These are phyloP conservation scores for Campaea margaritaria DNA, from an alignment of 2,888 invertebrate genomes.

Conservation along the genomic window DNA sequence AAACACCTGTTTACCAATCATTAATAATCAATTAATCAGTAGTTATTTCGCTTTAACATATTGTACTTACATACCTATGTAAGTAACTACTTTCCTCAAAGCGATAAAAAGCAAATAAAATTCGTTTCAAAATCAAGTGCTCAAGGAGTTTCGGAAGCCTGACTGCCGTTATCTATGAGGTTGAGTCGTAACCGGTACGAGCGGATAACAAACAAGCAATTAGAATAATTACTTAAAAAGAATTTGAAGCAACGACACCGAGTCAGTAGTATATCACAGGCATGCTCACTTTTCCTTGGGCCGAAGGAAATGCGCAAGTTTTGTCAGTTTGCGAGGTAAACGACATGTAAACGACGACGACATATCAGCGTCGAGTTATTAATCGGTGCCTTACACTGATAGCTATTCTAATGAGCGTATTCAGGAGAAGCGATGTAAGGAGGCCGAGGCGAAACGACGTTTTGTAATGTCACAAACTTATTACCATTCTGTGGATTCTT, in stretches of 20 bases:
- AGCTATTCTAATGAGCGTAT: conserved; percentile 83
- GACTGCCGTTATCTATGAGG: conserved; percentile 63
- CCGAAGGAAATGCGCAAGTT: conserved; percentile 60
- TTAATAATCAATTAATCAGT: no score
- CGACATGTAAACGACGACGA: conserved; percentile 79
- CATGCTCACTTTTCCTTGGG: conserved; percentile 59
- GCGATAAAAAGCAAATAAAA: conserved; percentile 35
- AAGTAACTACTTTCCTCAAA: conserved; percentile 24
- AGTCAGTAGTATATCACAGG: conserved; percentile 32
- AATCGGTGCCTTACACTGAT: conserved; percentile 81
- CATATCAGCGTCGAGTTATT: conserved; percentile 76
- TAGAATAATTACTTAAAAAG: conserved; percentile 67
- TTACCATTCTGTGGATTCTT: conserved; percentile 44
- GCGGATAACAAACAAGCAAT: conserved; percentile 68
- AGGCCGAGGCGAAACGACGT: conserved; percentile 78
- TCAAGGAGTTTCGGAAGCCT: conserved; percentile 50
- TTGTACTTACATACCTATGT: not conserved
- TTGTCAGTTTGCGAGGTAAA: conserved; percentile 70
- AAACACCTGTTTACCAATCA: no score
- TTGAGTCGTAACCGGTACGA: conserved; percentile 64
- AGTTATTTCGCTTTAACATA: no score
- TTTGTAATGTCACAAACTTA: conserved; percentile 54
- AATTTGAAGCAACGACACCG: conserved; percentile 61
- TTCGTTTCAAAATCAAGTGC: conserved; percentile 57
- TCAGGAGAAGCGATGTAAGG: conserved; percentile 71